These are phyloP conservation scores for Sander vitreus DNA, from an alignment of 2,113 vertebrate species.

Conservation along the genomic window DNA sequence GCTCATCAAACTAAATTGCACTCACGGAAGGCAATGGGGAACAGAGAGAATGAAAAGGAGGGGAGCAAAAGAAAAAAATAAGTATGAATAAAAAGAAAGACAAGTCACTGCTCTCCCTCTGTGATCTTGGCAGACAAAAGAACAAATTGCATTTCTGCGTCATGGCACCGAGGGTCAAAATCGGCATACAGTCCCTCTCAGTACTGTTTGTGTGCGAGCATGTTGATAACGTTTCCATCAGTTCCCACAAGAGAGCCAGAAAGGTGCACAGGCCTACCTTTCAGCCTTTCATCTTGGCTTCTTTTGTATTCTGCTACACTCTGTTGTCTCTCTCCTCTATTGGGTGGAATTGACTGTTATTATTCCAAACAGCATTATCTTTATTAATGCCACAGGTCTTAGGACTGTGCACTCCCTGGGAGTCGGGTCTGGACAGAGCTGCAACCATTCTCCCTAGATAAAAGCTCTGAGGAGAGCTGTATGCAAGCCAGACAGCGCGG, in stretches of 20 bases:
- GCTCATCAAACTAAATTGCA: conserved; percentile 83
- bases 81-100: conserved; percentile 62
- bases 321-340: conserved; percentile 72
- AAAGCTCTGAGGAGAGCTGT: conserved; percentile 79
- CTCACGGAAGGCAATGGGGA: conserved; percentile 59
- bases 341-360: conserved; percentile 80
- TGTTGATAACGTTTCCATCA: conserved; percentile 71
- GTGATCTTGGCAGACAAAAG: conserved; percentile 81
- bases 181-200: conserved; percentile 64
- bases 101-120: conserved; percentile 73
- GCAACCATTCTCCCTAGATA: conserved; percentile 82
- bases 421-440: conserved; percentile 63
- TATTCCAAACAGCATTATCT: conserved; percentile 85
- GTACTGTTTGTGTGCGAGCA: conserved; percentile 62
- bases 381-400: conserved; percentile 82
- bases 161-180: conserved; percentile 58
- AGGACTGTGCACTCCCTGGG: conserved; percentile 67
- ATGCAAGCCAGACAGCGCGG: conserved; percentile 58
- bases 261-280: conserved; percentile 62
- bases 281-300: conserved; percentile 84
- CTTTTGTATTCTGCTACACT: conserved; percentile 78
- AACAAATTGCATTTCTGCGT: conserved; percentile 79
- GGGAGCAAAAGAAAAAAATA: conserved; percentile 21
- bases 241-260: conserved; percentile 65
- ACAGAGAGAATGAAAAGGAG: conserved; percentile 66